phyloP scores from a whole-genome alignment of 2,797 vertebrate species.

The Paratrypauchen microcephalus region DNA sequence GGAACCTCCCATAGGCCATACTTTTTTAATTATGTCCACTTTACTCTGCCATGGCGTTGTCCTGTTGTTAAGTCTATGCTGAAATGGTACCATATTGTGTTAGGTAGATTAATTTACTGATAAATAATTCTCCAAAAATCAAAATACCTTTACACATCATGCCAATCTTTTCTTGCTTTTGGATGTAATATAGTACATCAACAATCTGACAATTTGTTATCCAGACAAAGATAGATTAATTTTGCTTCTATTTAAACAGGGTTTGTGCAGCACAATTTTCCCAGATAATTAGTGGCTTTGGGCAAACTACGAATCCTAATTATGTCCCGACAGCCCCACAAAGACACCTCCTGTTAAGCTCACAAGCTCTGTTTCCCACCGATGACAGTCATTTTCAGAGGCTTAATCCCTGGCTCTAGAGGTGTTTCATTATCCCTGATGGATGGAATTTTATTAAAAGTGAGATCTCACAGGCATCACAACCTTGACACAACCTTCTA shows the following conservation, averaged over 20 bases:
- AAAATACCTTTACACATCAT: neutral
- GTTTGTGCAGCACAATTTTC: neutral
- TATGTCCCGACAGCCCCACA: neutral
- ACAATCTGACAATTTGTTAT: neutral
- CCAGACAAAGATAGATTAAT: neutral
- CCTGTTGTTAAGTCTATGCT: neutral
- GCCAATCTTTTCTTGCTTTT: neutral
- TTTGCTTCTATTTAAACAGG: neutral
- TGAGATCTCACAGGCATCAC: conserved; percentile 7
- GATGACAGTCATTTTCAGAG: neutral
- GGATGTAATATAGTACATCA: neutral
- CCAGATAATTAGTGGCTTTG: neutral
- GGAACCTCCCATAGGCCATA: conserved; percentile 66
- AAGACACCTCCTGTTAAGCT: neutral
- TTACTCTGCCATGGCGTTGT: conserved; percentile 22
- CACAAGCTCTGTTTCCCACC: neutral
- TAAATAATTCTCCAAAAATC: neutral
- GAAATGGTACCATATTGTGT: neutral
- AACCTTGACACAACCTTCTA: conserved; percentile 29
- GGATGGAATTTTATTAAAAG: conserved; percentile 38
- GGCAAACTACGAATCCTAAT: neutral
- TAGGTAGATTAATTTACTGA: neutral
- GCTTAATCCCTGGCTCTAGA: conserved; percentile 16
- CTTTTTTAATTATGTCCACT: conserved; percentile 77
- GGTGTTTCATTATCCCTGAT: conserved; percentile 56